Conservation (phyloP, 2,113 vertebrate genomes). For the Pogonocichla stellata region DNA sequence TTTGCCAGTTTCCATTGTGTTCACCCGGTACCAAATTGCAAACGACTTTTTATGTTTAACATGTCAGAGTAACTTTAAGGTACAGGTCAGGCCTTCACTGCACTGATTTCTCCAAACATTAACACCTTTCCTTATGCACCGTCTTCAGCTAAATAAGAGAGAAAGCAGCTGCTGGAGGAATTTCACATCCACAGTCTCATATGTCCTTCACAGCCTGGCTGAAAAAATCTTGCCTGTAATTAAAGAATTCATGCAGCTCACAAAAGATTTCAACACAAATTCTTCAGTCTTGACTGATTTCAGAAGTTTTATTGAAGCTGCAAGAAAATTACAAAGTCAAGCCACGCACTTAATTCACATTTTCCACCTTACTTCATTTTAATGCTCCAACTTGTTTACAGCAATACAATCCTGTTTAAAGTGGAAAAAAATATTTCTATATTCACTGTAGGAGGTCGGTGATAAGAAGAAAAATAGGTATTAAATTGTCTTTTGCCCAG, state of each 20-base stretch:
- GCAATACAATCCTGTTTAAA: not conserved
- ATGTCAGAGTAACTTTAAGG: not conserved
- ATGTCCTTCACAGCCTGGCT: not conserved
- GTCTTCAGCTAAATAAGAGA: not conserved
- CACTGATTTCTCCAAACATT: not conserved
- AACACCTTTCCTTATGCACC: not conserved
- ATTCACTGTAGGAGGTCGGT: not conserved
- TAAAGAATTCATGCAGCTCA: constrained; percentile 11
- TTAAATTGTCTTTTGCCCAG: constrained; percentile 3
- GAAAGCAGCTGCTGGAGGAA: not conserved
- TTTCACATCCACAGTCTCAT: not conserved
- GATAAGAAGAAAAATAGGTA: not conserved
- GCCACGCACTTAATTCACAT: not conserved
- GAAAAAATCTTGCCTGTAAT: not conserved
- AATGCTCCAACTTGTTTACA: constrained; percentile 20
- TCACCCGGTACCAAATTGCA: not conserved
- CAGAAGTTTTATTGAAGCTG: not conserved
- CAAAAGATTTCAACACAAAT: not conserved
- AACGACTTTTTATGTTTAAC: not conserved
- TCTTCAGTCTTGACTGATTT: not conserved
- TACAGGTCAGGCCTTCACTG: not conserved
- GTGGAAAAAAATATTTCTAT: not conserved
- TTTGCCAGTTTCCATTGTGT: not conserved
- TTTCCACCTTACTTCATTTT: constrained; percentile 22
- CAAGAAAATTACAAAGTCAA: not conserved